phyloP scores from a whole-genome alignment of 2,113 vertebrate species.

The Indicator indicator region DNA sequence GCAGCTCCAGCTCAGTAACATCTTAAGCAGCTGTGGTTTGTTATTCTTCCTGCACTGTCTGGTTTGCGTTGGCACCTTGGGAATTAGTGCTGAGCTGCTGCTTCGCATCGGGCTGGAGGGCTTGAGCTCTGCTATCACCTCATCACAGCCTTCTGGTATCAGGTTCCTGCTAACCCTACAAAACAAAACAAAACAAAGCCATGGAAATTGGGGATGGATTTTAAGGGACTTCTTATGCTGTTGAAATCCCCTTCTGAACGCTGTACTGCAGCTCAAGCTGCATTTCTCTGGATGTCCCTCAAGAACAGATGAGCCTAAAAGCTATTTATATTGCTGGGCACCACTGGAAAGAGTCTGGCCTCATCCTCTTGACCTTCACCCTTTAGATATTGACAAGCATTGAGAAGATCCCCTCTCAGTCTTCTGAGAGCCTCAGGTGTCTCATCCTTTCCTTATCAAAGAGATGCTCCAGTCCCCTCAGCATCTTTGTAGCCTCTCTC shows the following conservation, averaged over 20 bases:
- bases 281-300: background rate
- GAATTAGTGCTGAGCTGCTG: background rate
- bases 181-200: background rate
- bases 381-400: too few relatives aligned
- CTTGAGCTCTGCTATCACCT: background rate
- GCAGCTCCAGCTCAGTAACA: background rate
- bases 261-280: background rate
- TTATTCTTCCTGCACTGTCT: background rate
- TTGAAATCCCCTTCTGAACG: background rate
- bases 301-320: background rate
- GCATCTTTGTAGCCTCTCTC: too few relatives aligned
- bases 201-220: background rate
- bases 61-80: conserved; percentile 28
- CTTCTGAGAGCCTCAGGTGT: too few relatives aligned
- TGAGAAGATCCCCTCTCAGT: too few relatives aligned
- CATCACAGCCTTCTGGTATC: background rate
- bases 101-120: background rate
- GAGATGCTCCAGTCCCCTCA: too few relatives aligned
- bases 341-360: too few relatives aligned
- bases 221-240: background rate
- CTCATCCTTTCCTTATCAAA: too few relatives aligned
- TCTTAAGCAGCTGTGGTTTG: background rate
- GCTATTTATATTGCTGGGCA: background rate
- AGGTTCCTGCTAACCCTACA: background rate
- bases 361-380: too few relatives aligned